Conservation (phyloP, 2,113 vertebrate genomes). For the Nesogale talazaci region DNA sequence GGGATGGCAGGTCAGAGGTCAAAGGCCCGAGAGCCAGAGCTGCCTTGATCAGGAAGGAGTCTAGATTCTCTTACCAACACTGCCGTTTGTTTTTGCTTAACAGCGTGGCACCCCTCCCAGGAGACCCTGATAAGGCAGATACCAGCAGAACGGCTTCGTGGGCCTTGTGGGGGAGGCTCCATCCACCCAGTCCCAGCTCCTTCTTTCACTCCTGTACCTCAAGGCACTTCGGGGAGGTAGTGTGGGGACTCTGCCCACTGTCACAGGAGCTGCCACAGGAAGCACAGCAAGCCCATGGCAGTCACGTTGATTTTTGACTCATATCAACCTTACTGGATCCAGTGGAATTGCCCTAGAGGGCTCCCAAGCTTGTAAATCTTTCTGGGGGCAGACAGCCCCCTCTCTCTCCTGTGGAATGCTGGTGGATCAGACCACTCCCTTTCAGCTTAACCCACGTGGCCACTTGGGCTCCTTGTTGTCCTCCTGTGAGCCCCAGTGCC, state of each 20-base stretch:
- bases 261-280: neutral
- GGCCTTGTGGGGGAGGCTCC: neutral
- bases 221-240: neutral
- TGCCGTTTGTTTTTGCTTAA: neutral
- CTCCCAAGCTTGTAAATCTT: no score
- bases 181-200: neutral
- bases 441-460: no score
- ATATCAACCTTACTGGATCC: no score
- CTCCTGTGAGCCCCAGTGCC: neutral
- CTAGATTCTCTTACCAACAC: neutral
- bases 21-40: neutral
- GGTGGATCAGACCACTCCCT: no score
- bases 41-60: neutral
- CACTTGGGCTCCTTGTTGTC: neutral
- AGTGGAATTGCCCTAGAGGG: no score
- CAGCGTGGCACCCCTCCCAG: no score
- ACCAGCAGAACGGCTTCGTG: neutral
- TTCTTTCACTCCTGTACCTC: neutral
- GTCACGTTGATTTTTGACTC: no score
- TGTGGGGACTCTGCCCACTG: neutral
- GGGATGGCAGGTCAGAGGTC: neutral
- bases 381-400: no score
- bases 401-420: no score
- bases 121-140: neutral
- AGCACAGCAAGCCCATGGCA: no score